A percentile compares a stretch with the other conserved stretches of the same genome.
phyloP scores from a whole-genome alignment of 2,113 vertebrate species.

The Silurus asotus region DNA sequence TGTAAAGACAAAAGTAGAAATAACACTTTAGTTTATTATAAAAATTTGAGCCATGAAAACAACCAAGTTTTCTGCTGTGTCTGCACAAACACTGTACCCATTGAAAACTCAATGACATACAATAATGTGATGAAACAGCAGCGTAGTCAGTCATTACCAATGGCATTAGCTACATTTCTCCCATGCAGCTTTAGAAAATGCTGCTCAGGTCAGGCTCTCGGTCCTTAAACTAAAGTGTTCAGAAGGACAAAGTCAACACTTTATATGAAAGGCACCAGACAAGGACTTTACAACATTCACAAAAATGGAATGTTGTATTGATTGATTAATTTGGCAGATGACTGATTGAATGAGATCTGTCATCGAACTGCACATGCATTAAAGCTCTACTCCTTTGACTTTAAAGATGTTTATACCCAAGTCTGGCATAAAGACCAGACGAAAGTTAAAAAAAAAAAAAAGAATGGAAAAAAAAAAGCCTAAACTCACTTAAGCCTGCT shows the following conservation, averaged over 20 bases:
- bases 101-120: background rate
- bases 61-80: conserved; percentile 13
- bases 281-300: background rate
- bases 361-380: background rate
- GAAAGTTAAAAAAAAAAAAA: background rate
- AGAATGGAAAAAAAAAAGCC: background rate
- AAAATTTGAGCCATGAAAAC: conserved; percentile 18
- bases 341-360: background rate
- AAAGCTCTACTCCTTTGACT: conserved; percentile 6
- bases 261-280: conserved; percentile 49
- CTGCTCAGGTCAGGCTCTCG: background rate
- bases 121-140: conserved; percentile 6
- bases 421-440: background rate
- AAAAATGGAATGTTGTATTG: background rate
- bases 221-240: conserved; percentile 45
- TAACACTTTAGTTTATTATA: conserved; percentile 47
- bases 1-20: background rate
- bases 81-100: background rate
- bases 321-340: background rate
- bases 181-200: background rate
- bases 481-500: background rate
- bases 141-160: background rate
- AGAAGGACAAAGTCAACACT: conserved; percentile 39
- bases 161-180: background rate
- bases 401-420: background rate